phyloP scores from a whole-genome alignment of 92 coral and sea anemone genomes.

The Hydrozoanthus gracilis region DNA sequence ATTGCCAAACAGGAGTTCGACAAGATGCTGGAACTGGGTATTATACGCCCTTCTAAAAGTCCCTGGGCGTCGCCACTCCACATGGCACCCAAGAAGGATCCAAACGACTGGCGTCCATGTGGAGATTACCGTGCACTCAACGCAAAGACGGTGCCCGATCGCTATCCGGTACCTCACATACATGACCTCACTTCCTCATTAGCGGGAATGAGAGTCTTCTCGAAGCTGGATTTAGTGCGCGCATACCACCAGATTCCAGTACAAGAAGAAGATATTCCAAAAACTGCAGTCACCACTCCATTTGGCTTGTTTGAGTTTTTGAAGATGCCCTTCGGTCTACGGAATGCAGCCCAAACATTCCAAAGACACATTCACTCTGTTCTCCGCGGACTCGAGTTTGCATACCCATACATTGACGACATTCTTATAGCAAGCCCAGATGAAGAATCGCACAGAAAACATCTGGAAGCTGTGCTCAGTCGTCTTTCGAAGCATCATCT shows the following conservation, averaged over 20 bases:
- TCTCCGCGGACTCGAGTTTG: conserved; percentile 7
- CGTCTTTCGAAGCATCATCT: background rate
- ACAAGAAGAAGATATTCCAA: conserved; percentile 35
- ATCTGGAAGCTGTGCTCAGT: background rate
- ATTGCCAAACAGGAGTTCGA: conserved; percentile 53
- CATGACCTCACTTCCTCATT: conserved; percentile 52
- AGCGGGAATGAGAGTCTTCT: conserved; percentile 40
- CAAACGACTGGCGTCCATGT: conserved; percentile 60
- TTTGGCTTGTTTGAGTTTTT: conserved; percentile 50
- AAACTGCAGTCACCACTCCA: conserved; percentile 52
- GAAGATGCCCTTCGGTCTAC: conserved; percentile 54
- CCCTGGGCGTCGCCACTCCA: conserved; percentile 65
- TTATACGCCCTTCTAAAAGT: conserved; percentile 42
- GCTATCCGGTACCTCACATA: conserved; percentile 62
- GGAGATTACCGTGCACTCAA: conserved; percentile 62
- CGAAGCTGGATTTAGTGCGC: conserved; percentile 36
- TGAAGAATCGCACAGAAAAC: background rate
- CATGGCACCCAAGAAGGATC: conserved; percentile 51
- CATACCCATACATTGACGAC: conserved; percentile 10
- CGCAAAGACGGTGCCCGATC: conserved; percentile 46
- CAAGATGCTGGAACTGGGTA: conserved; percentile 43
- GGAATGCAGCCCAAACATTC: conserved; percentile 47
- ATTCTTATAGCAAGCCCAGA: background rate
- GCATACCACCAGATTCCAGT: conserved; percentile 67
- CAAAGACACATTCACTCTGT: conserved; percentile 6